Evolutionary conservation across 2,888 invertebrate genomes (phyloP), one percentile per base, ranked within the genome.

Genomic region (Entomobrya multifasciata): DNA sequence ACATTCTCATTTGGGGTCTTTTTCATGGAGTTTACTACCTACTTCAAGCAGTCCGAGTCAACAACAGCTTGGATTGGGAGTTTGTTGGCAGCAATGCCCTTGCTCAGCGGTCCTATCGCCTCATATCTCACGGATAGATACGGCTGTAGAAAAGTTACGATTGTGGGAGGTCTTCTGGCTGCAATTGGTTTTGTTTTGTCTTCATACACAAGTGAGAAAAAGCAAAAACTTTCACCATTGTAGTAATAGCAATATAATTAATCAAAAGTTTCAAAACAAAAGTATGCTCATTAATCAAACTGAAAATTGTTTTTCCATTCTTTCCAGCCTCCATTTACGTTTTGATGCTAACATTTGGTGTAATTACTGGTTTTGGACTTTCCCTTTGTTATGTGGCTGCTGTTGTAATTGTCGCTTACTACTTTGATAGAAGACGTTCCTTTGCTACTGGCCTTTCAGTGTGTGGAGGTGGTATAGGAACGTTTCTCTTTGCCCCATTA

Each of bases 1-100:
- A 97, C 97, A 0, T 97, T 97, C 93, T 96, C 96, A 89, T 98
- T 98, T 92, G 98, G 98, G 81, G 96, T 98, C 4, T 95, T 98
- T 91, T 97, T 95, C 93, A 95, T 96, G 1, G 96, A 97, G 92
- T 96, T 98, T 91, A 94, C 97, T 84, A 95, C 96, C 91, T 96
- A 96, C 92, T 98, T 97, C 93, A 95, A 95, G 67, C 95, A 96
- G 92, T 95, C 96, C 77, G 96, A 96, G 91, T 95, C 96, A 81
- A 96, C 96, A 92, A 97, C 98, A 0, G 96, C 97, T 2, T 96
- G 96, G 96, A 96, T 98, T 88, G 97, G 97, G 2, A 96, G 97
- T 78, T 94, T 98, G 76, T 97, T 98, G 92, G 96, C 97, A 95
- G 96, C 97, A 57, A 96, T 97, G 94, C 98, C 98, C 8, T 93